Evolutionary conservation across 2,888 invertebrate genomes (phyloP).

Genomic region (Diarsia dahlii): DNA sequence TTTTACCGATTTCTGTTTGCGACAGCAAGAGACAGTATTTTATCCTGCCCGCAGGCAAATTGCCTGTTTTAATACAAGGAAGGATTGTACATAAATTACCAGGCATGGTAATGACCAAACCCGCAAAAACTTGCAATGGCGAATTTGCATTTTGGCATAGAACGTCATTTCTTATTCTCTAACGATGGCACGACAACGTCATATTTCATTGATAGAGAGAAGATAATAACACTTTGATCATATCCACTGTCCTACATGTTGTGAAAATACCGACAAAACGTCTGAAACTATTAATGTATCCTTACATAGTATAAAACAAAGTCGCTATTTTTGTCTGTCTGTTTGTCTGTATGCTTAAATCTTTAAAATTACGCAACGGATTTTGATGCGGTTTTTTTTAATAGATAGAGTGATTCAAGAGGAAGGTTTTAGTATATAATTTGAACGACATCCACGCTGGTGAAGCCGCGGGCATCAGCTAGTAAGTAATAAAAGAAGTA

Average conservation of each 20-base stretch:
- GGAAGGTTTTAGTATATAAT: too few species aligned
- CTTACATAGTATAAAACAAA: too few species aligned
- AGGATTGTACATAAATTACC: not conserved
- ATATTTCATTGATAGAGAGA: not conserved
- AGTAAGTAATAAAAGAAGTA: too few species aligned
- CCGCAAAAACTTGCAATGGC: not conserved
- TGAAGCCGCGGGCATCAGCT: too few species aligned
- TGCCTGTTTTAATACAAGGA: not conserved
- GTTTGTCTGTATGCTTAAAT: too few species aligned
- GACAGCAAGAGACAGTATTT: not conserved
- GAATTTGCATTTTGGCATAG: not conserved
- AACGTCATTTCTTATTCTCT: not conserved
- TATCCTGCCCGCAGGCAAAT: not conserved
- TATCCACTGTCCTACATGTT: not conserved
- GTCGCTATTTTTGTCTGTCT: too few species aligned
- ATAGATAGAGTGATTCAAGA: too few species aligned
- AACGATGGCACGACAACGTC: not conserved
- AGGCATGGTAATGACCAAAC: not conserved
- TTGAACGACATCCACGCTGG: too few species aligned
- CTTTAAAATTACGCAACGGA: too few species aligned
- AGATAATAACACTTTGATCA: not conserved
- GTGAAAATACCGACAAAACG: not conserved
- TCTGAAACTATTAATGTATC: too few species aligned
- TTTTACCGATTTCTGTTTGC: slow-evolving; percentile 1
- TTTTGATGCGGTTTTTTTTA: too few species aligned